Percentiles rank a stretch among this genome's conserved stretches.
Conservation (phyloP, 2,113 vertebrate species). For the Mirounga angustirostris region DNA sequence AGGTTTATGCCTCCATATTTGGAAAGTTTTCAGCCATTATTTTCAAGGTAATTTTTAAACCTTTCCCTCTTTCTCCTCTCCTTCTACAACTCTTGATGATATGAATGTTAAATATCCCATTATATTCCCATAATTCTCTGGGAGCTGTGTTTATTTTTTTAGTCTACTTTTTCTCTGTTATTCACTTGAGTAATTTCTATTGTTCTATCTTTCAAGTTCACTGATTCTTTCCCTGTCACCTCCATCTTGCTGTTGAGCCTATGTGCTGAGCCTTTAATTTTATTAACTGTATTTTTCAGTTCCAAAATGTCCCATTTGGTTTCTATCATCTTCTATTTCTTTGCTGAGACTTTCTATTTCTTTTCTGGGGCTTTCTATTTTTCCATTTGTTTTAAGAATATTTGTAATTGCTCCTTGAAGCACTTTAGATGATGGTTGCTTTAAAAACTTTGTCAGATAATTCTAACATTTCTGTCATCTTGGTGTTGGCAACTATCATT, state of each 20-base stretch:
- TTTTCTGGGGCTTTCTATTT: not conserved
- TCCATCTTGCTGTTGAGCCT: not conserved
- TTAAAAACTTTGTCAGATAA: not conserved
- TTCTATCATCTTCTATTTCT: not conserved
- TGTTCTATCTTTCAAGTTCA: not conserved
- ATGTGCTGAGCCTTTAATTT: not conserved
- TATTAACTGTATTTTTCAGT: not conserved
- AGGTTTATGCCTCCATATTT: not conserved
- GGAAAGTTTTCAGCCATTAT: not conserved
- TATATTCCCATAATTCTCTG: not conserved
- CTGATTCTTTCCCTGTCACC: not conserved
- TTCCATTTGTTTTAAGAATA: not conserved
- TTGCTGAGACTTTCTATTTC: not conserved
- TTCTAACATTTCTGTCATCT: conserved; percentile 47
- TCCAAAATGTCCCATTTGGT: not conserved
- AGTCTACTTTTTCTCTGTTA: not conserved
- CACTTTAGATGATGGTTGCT: not conserved
- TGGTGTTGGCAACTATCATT: not conserved
- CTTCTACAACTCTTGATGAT: not conserved
- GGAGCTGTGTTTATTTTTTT: not conserved
- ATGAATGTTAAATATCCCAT: not conserved
- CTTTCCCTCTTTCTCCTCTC: not conserved
- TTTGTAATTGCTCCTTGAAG: not conserved
- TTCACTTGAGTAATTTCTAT: not conserved
- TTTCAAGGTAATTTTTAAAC: not conserved